Evolutionary conservation across 2,113 vertebrate genomes (phyloP).

Genomic region (Penelope pileata): DNA sequence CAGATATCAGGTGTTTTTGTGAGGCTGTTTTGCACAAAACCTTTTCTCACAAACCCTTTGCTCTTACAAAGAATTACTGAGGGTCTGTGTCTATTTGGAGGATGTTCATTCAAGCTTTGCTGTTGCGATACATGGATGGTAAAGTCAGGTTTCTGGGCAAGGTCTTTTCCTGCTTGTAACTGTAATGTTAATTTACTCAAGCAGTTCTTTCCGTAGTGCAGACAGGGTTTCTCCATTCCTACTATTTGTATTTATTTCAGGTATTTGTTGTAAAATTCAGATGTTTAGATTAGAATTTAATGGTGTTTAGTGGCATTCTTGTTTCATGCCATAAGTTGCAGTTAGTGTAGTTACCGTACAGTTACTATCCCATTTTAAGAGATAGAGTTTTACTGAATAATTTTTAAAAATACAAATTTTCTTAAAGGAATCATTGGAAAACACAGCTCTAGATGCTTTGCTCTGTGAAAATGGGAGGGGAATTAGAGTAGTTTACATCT

Average conservation of each 20-base stretch:
- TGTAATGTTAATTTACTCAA: background rate
- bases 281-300: background rate
- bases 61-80: background rate
- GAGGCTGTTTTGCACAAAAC: background rate
- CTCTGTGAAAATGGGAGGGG: background rate
- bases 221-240: background rate
- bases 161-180: background rate
- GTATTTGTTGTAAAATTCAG: background rate
- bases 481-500: background rate
- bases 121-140: background rate
- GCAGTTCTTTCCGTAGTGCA: background rate
- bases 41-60: background rate
- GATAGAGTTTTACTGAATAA: background rate
- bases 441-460: background rate
- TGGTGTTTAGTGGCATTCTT: background rate
- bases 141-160: background rate
- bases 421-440: background rate
- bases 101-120: background rate
- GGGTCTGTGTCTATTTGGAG: background rate
- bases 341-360: background rate
- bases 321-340: background rate
- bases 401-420: background rate
- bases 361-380: background rate
- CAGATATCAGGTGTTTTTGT: background rate
- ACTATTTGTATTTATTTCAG: background rate